Base-by-base conservation (phyloP, 2,113 vertebrate species). In the Vombatus ursinus region DNA sequence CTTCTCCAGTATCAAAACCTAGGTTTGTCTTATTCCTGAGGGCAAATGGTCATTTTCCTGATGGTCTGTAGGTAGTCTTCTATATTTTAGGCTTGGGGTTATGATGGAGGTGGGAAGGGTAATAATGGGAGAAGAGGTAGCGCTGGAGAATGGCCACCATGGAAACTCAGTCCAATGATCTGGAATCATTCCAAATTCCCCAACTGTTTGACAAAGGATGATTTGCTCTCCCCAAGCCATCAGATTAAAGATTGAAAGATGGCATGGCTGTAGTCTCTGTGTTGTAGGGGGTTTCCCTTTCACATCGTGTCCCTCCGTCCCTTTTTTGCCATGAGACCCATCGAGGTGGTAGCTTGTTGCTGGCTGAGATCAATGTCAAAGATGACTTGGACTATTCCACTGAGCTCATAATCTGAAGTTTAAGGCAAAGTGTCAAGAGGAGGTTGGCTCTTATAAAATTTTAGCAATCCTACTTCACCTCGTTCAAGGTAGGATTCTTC, bases 261-360 rank as follows among this genome's bases (percentile, higher is more conserved):
- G 68, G 14, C n/a, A 77, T 44, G 6, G 37, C 16, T 77, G 16
- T 44, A 22, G 37, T 22, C 16, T 84, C 37, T 84, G n/a, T 19
- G 44, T 44, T 84, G 68, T 44, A 22, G 37, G n/a, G 16, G 14
- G 11, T 61, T 53, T 94, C 93, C 90, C 25, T 96, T 11, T 98
- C 97, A 49, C 31, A 28, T 26, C 37, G 48, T 90, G 12, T 22
- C 11, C 52, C 0, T 0, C 48, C 50, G 89, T 26, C 48, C 52
- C 31, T 50, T 25, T 25, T n/a, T 48, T 44, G 48, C 37, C 37
- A 26, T 25, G 28, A 28, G 47, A 28, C 11, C 8, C 44, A 48
- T 16, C 9, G 10, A 31, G 4, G 6, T 91, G 50, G 19, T 44
- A n/a, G 50, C 50, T 37, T 50, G 14, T 50, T 84, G 26, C 26